Evolutionary conservation across 2,888 invertebrate genomes (phyloP), one percentile per base, ranked within the genome.

Genomic region (Zhuqinia jingwanae): DNA sequence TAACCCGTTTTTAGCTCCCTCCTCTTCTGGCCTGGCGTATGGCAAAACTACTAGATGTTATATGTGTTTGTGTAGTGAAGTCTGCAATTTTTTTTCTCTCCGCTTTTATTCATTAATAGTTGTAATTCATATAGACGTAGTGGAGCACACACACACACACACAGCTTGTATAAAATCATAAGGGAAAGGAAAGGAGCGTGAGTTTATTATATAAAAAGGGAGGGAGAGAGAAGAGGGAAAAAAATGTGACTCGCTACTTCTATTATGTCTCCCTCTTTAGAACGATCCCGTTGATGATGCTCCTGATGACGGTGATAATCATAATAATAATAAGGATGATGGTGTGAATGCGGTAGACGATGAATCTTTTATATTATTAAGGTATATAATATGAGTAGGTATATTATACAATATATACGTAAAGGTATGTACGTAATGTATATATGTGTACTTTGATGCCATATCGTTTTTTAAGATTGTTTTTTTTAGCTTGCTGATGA

Each of bases 241-340:
- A 27, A 11, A 27, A 15, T 63, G 63, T 27, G 36, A 27, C 36
- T n/a, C 20, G 20, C 76, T 42, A 20, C 17, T 36, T 30, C 75
- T 45, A 20, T n/a, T 36, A 8, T 45, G n/a, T 45, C 76, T 70
- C 75, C 63, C 20, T 83, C 65, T 63, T 77, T 84, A 56, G 53
- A 68, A 77, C 68, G 77, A 77, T 58, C 42, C 77, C 70, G 84
- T 84, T 84, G 84, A 85, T 73, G 85, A 85, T 85, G 78, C 85
- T 85, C 79, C 47, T 79, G 85, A 79, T 85, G 85, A 79, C 58
- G 79, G 78, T 79, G 60, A 85, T 85, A 60, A 85, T 85, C 58
- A 85, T 85, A 53, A 76, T 76, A 68, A 78, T 84, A 27, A 84
- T 84, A 27, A 58, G 53, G 78, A 77, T 78, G 84, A 36, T 53